A percentile compares a stretch with the other conserved stretches of the same genome.
phyloP scores from a whole-genome alignment of 2,888 invertebrate species.

The Pantelozetes paolii region DNA sequence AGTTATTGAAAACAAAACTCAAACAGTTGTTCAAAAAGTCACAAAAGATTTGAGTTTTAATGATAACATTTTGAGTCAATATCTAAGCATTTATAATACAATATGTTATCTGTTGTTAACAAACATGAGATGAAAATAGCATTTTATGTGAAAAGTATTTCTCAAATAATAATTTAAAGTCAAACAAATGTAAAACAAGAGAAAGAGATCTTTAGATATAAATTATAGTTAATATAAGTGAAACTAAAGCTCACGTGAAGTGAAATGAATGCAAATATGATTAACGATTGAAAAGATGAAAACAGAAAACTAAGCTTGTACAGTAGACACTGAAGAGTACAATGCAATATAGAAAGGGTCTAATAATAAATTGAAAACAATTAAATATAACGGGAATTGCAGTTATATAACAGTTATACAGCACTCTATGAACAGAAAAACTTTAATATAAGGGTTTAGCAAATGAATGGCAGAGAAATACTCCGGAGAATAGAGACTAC shows the following conservation, averaged over 20 bases:
- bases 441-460: background rate
- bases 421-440: background rate
- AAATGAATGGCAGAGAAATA: slow-evolving; percentile 9
- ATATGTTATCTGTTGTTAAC: too few relatives aligned
- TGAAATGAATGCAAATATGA: background rate
- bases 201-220: background rate
- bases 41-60: background rate
- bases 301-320: slow-evolving; percentile 1
- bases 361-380: slow-evolving; percentile 10
- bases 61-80: too few relatives aligned
- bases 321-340: too few relatives aligned
- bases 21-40: background rate
- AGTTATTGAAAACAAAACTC: background rate
- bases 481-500: background rate
- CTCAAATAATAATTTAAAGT: background rate
- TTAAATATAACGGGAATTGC: background rate
- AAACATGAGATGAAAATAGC: background rate
- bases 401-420: background rate
- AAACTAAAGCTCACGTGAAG: background rate
- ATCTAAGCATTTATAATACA: too few relatives aligned
- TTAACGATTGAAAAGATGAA: slow-evolving; percentile 11
- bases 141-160: background rate
- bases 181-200: slow-evolving; percentile 10
- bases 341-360: too few relatives aligned
- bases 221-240: background rate